Conservation (phyloP, 2,797 vertebrate genomes). For the Syncerus caffer region DNA sequence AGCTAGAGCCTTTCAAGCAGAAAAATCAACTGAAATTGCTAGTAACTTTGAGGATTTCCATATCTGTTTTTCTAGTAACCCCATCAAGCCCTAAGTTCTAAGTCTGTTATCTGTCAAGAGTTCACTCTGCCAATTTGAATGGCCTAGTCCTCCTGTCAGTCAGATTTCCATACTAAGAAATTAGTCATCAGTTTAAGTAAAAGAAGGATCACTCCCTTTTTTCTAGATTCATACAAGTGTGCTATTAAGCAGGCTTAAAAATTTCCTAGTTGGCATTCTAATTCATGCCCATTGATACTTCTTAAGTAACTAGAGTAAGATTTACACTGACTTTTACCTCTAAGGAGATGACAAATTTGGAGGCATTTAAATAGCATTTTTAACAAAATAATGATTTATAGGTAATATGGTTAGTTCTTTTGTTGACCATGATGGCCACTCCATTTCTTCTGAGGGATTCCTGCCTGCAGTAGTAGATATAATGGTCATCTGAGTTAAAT, state of each 20-base stretch:
- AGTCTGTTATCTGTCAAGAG: not conserved
- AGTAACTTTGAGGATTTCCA: slow-evolving; percentile 26
- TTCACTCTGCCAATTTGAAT: not conserved
- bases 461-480: no score
- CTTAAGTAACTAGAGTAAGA: not conserved
- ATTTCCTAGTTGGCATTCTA: not conserved
- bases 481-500: no score
- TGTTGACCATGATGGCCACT: no score
- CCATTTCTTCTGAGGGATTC: no score
- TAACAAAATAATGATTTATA: not conserved
- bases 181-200: not conserved
- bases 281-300: not conserved
- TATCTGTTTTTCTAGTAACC: not conserved
- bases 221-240: not conserved
- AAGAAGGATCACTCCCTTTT: not conserved
- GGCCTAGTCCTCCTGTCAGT: not conserved
- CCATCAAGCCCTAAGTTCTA: not conserved
- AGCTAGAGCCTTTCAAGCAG: slow-evolving; percentile 65
- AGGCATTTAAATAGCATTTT: not conserved
- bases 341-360: not conserved
- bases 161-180: not conserved
- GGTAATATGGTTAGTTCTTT: not conserved
- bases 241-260: not conserved
- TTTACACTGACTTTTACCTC: not conserved
- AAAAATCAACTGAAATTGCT: slow-evolving; percentile 69